Percentiles rank a stretch among this genome's conserved stretches.
phyloP scores from a whole-genome alignment of 2,797 vertebrate species.

The Urosaurus nigricauda region DNA sequence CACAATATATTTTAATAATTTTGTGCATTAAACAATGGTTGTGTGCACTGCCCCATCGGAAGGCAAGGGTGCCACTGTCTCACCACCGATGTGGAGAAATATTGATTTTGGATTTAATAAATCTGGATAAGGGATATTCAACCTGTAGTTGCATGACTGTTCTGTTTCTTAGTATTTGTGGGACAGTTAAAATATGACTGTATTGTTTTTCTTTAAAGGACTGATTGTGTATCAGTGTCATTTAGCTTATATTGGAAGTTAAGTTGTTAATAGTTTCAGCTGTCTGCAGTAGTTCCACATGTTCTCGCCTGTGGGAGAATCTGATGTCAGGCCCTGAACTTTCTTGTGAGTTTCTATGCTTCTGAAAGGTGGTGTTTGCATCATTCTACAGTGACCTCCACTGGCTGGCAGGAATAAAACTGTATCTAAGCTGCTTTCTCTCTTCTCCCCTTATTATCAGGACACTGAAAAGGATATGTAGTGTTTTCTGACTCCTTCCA shows the following conservation, averaged over 20 bases:
- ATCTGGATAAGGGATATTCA: too few species aligned
- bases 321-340: slow-evolving; percentile 28
- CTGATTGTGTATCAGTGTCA: background rate
- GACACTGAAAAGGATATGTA: slow-evolving; percentile 31
- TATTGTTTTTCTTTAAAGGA: background rate
- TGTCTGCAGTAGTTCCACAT: background rate
- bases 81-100: too few species aligned
- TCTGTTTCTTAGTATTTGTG: slow-evolving; percentile 6
- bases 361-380: slow-evolving; percentile 26
- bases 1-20: too few species aligned
- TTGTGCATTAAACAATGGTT: too few species aligned
- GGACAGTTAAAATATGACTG: background rate
- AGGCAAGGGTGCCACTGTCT: too few species aligned
- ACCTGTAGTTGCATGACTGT: background rate
- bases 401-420: slow-evolving; percentile 33
- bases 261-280: slow-evolving; percentile 9
- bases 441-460: background rate
- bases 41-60: too few species aligned
- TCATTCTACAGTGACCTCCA: slow-evolving; percentile 45
- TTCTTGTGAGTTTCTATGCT: slow-evolving; percentile 29
- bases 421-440: slow-evolving; percentile 12
- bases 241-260: background rate
- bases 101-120: too few species aligned
- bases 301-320: slow-evolving; percentile 19
- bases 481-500: slow-evolving; percentile 30